phyloP scores from a whole-genome alignment of 2,113 vertebrate genomes.

The Cyanoramphus novaezelandiae region DNA sequence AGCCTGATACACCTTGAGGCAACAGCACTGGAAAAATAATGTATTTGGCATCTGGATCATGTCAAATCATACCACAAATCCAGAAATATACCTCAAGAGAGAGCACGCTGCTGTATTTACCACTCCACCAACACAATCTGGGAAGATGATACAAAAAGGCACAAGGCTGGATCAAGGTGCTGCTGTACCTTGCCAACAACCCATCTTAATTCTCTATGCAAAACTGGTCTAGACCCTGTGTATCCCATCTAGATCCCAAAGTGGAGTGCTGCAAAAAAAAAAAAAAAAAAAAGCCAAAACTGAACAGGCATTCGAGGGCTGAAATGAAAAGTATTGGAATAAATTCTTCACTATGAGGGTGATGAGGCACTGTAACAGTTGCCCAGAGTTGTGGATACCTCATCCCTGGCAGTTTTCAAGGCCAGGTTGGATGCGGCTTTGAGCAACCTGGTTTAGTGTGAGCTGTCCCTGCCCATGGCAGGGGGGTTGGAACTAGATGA shows the following conservation, averaged over 20 bases:
- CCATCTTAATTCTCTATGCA: background rate
- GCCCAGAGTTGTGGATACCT: background rate
- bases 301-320: fast-evolving
- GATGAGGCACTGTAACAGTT: background rate
- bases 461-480: background rate
- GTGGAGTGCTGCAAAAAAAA: background rate
- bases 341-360: background rate
- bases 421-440: background rate
- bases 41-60: background rate
- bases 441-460: background rate
- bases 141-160: background rate
- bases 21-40: background rate
- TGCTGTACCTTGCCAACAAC: background rate
- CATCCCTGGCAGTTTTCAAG: background rate
- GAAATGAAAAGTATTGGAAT: background rate
- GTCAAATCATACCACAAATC: background rate
- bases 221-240: background rate
- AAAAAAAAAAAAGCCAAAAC: background rate
- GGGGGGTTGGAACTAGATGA: background rate
- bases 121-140: background rate
- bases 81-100: background rate
- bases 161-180: background rate
- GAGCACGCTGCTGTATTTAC: background rate
- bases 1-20: background rate
- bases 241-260: background rate